Percentiles rank a stretch among this genome's conserved stretches.
These are phyloP conservation scores for Rhogogaster chlorosoma DNA, from an alignment of 2,888 invertebrate genomes.

Conservation along the genomic window DNA sequence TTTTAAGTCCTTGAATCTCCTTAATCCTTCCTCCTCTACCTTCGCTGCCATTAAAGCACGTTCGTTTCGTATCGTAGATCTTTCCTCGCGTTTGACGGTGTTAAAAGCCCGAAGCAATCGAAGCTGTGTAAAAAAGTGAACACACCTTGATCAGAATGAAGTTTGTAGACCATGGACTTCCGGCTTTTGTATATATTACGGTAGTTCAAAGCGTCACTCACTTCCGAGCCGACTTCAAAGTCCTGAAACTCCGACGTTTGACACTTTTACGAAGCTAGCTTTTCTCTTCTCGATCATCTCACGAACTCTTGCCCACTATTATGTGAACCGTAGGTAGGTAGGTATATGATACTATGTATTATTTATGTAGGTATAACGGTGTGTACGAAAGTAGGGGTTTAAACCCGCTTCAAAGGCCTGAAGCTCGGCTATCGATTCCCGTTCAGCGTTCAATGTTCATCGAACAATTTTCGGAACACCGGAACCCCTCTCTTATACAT, in stretches of 20 bases:
- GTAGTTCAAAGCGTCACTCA: background rate
- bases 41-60: background rate
- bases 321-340: too few species aligned
- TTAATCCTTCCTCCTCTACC: background rate
- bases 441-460: conserved; percentile 34
- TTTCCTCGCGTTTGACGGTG: background rate
- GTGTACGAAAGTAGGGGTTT: background rate
- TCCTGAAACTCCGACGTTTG: background rate
- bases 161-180: conserved; percentile 14
- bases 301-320: background rate
- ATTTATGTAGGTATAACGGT: background rate
- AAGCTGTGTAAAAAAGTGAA: background rate
- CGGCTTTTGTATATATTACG: background rate
- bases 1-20: background rate
- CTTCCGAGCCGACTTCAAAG: conserved; percentile 32
- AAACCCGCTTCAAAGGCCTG: conserved; percentile 15
- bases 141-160: conserved; percentile 3
- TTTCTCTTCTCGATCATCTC: background rate
- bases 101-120: background rate
- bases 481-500: background rate
- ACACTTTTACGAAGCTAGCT: conserved; percentile 1
- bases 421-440: conserved; percentile 15
- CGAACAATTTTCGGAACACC: conserved; percentile 31
- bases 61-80: conserved; percentile 26
- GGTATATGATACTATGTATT: background rate